Conservation (phyloP, 2,113 vertebrate species). For the Engraulis encrasicolus region DNA sequence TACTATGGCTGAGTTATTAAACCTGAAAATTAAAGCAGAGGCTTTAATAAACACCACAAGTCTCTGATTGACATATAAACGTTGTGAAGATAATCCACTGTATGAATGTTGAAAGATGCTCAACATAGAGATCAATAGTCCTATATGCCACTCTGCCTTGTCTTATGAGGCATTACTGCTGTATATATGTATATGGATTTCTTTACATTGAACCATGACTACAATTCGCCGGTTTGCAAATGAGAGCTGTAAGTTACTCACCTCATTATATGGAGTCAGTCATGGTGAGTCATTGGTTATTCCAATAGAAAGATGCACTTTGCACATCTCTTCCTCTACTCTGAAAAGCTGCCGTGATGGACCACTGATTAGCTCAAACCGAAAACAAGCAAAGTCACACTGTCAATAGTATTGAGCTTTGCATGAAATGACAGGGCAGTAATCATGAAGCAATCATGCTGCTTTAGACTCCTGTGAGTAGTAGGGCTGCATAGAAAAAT, state of each 20-base stretch:
- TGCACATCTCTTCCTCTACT: background rate
- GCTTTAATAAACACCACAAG: too few relatives aligned
- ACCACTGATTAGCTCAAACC: background rate
- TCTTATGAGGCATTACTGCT: background rate
- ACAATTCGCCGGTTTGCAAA: background rate
- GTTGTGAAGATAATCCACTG: too few relatives aligned
- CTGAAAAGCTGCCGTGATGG: background rate
- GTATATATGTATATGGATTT: background rate
- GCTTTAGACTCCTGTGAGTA: too few relatives aligned
- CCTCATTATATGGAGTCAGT: background rate
- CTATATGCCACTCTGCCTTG: background rate
- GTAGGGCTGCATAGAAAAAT: too few relatives aligned
- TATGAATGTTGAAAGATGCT: too few relatives aligned
- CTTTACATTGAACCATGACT: background rate
- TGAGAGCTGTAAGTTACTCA: too few relatives aligned
- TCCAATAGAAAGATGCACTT: background rate
- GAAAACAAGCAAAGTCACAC: background rate
- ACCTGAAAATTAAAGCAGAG: too few relatives aligned
- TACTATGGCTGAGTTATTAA: too few relatives aligned
- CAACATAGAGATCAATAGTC: background rate
- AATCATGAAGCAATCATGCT: too few relatives aligned
- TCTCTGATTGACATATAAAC: too few relatives aligned
- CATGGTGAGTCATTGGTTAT: too few relatives aligned
- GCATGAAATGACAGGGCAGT: background rate
- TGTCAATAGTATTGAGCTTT: background rate